These are phyloP conservation scores for Felis chaus DNA, from an alignment of 2,113 vertebrate species.

Conservation along the genomic window DNA sequence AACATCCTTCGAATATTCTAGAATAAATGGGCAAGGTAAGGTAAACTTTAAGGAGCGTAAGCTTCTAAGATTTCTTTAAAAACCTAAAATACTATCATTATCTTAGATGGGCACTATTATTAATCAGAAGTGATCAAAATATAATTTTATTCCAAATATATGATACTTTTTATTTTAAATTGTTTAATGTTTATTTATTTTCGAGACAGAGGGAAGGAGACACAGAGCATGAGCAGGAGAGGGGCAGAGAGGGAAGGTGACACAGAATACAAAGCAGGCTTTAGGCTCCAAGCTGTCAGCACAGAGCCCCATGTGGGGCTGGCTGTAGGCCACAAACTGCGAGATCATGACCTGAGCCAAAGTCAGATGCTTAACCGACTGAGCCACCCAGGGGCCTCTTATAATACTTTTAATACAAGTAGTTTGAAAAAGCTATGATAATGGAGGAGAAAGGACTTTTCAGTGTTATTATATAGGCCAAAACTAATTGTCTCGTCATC, in stretches of 20 bases:
- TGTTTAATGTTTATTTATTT: too few species aligned
- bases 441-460: background rate
- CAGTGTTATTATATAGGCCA: background rate
- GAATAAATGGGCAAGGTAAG: background rate
- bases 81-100: background rate
- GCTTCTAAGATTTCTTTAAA: background rate
- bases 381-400: too few species aligned
- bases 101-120: background rate
- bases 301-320: too few species aligned
- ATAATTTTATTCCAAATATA: slow-evolving; percentile 1
- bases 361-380: too few species aligned
- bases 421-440: background rate
- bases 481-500: background rate
- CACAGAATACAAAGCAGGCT: too few species aligned
- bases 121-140: background rate
- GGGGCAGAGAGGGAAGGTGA: too few species aligned
- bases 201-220: too few species aligned
- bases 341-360: too few species aligned
- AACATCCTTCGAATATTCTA: background rate
- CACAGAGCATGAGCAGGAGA: too few species aligned
- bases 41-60: background rate
- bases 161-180: too few species aligned
- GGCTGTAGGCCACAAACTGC: too few species aligned
- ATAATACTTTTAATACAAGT: background rate
- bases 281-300: too few species aligned